Evolutionary conservation across 2,888 invertebrate species (phyloP).

Genomic region (Caenorhabditis afra): DNA sequence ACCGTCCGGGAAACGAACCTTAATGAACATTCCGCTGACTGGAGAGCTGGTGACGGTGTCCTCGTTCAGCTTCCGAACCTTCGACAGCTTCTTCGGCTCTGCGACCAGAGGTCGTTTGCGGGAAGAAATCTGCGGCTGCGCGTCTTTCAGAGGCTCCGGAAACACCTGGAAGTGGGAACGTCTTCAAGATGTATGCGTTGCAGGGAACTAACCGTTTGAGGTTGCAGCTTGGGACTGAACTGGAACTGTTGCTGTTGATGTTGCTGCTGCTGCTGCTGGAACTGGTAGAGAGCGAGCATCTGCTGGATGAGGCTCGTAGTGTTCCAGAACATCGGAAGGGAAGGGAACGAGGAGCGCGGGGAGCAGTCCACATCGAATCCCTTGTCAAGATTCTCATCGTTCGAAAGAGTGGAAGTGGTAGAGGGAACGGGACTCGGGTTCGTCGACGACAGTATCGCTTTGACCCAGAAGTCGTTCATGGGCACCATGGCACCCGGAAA

Average conservation of each 20-base stretch:
- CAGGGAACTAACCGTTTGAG: constrained; percentile 21
- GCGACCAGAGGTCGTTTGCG: constrained; percentile 35
- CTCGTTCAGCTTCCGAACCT: constrained; percentile 56
- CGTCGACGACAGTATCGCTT: constrained; percentile 54
- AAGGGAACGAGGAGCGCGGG: constrained; percentile 7
- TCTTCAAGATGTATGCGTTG: neutral
- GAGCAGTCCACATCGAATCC: constrained; percentile 20
- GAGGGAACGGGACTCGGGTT: constrained; percentile 60
- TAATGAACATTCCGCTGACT: constrained; percentile 80
- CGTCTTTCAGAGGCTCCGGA: constrained; percentile 18
- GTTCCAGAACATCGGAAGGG: constrained; percentile 57
- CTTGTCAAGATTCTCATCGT: constrained; percentile 54
- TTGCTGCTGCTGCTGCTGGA: constrained; percentile 35
- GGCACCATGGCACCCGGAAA: constrained; percentile 45
- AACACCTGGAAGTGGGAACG: constrained; percentile 22
- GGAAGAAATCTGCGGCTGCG: neutral
- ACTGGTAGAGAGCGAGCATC: constrained; percentile 51
- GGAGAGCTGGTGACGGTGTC: constrained; percentile 79
- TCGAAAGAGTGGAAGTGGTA: constrained; percentile 39
- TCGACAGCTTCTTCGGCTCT: constrained; percentile 40
- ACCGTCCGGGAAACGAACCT: constrained; percentile 71
- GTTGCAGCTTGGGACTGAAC: constrained; percentile 25
- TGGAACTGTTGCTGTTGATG: constrained; percentile 26
- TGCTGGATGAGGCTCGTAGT: constrained; percentile 45
- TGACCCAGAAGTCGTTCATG: constrained; percentile 63